Percentiles rank a stretch among this genome's conserved stretches.
phyloP scores from a whole-genome alignment of 2,797 vertebrate species.

The Meriones psammophilus region DNA sequence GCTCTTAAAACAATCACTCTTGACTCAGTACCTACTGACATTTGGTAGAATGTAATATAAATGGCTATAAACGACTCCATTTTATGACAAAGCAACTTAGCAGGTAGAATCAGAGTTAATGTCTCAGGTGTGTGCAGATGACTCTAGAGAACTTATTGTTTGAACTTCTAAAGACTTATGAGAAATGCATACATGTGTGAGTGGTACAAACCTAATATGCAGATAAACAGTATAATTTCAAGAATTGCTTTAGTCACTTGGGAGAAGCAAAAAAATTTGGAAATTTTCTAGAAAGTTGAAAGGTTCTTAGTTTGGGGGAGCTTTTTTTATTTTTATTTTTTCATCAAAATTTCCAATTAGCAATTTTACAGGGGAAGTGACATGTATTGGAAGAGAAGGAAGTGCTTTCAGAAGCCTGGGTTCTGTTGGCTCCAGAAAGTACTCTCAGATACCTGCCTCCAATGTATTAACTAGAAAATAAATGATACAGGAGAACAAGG shows the following conservation, averaged over 20 bases:
- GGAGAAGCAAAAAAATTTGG: conserved; percentile 22
- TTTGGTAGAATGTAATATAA: not conserved
- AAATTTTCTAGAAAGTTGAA: not conserved
- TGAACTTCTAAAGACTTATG: not conserved
- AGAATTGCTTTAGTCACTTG: not conserved
- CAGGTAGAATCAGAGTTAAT: not conserved
- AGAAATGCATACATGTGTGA: not conserved
- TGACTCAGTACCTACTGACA: not conserved
- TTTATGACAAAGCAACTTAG: not conserved
- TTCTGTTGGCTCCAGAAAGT: not conserved
- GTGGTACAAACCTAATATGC: too few species aligned
- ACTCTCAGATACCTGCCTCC: not conserved
- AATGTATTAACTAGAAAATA: not conserved
- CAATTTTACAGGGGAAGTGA: not conserved
- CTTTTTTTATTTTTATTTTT: not conserved
- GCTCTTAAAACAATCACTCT: not conserved
- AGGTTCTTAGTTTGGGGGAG: not conserved
- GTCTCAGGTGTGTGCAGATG: not conserved
- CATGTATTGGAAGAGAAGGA: not conserved
- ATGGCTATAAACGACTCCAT: not conserved
- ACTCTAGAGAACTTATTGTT: not conserved
- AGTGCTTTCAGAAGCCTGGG: not conserved
- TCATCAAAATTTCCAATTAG: not conserved
- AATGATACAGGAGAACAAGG: not conserved
- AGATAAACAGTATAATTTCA: not conserved